Evolutionary conservation across 92 coral and sea anemone species (phyloP), one percentile per base, ranked within the genome.

Genomic region (Palythoa caribaeorum): DNA sequence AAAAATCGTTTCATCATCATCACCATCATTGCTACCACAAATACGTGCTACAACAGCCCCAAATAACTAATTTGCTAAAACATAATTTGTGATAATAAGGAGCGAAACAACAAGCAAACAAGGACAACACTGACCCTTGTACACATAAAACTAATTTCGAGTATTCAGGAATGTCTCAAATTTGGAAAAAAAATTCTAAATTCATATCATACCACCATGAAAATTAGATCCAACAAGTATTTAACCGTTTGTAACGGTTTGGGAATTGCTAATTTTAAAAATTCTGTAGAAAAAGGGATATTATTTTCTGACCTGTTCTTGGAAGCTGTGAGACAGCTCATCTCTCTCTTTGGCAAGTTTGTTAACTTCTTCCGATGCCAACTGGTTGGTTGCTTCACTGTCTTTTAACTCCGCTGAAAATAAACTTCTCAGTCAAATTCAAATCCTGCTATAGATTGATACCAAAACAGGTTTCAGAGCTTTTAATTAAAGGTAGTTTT

Each of bases 391-490:
- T 48, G 79, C 59, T 53, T 76, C 79, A 13, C 17, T 50, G 37
- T 76, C 79, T 47, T 50, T 47, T 9, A 76, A 48, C 79, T 76
- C 79, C 15, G 79, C 79, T 76, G 50, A 50, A 10, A 48, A 9
- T 15, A 17, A 50, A 28, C 14, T 47, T 76, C 6, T 1, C 17
- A 47, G 14, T 76, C 36, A 76, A 3, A 2, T 63, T 20, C 9
- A 3, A 17, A 2, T 21, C n/a, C n/a, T n/a, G 19, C 36, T 17
- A 7, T 6, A 63, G 70, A 5, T 63, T n/a, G 9, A 2, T 2
- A 44, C 6, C 7, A 44, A 6, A 44, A 6, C 7, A 16, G 21
- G n/a, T 17, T 5, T 63, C n/a, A 3, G 7, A 3, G 1, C 35
- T 63, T 19, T 17, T 10, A 21, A 1, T 17, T 1, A n/a, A 63